Percentiles rank a stretch among this genome's conserved stretches.
These are phyloP conservation scores for Latrodectus elegans DNA, from an alignment of 2,888 invertebrate species.

Conservation along the genomic window DNA sequence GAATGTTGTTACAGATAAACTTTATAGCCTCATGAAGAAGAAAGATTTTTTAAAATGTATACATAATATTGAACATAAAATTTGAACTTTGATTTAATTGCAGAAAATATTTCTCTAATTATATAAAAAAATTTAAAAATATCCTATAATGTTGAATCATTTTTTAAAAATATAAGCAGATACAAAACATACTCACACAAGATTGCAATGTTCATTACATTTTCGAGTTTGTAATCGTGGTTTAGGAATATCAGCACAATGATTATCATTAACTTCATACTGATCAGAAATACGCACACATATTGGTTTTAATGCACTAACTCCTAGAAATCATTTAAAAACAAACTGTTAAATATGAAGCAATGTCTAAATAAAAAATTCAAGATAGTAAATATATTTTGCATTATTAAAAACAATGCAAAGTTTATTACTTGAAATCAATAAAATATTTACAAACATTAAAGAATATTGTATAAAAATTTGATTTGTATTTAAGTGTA, in stretches of 20 bases:
- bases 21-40: too few species aligned
- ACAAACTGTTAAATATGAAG: neutral
- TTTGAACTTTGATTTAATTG: neutral
- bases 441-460: too few species aligned
- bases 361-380: too few species aligned
- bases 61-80: too few species aligned
- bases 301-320: conserved; percentile 77
- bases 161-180: neutral
- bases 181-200: conserved; percentile 77
- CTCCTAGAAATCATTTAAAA: conserved; percentile 72
- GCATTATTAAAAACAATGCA: too few species aligned
- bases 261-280: conserved; percentile 77
- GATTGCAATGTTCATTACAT: conserved; percentile 80
- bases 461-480: too few species aligned
- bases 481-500: too few species aligned
- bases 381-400: too few species aligned
- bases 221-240: conserved; percentile 76
- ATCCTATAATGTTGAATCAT: neutral
- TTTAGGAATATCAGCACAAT: conserved; percentile 77
- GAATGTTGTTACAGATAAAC: too few species aligned
- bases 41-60: too few species aligned
- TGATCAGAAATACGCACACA: conserved; percentile 77
- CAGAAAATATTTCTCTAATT: neutral
- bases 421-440: too few species aligned
- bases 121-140: neutral